Conservation (phyloP, 2,888 invertebrate species). For the Ophion ellenae region DNA sequence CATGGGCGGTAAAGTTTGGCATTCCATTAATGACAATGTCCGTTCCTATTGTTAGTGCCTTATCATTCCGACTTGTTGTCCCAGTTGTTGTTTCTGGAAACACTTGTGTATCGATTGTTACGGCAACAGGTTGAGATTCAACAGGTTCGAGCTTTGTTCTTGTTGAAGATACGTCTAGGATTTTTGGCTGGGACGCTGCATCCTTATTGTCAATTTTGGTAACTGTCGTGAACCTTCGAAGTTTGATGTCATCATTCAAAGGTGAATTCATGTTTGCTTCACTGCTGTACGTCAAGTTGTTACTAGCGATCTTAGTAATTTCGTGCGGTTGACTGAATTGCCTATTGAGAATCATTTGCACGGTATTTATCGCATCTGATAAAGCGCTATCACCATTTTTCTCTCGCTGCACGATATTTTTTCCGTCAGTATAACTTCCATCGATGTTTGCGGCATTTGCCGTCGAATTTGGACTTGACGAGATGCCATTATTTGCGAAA, state of each 20-base stretch:
- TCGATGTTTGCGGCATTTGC: neutral
- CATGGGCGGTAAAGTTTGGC: constrained; percentile 1
- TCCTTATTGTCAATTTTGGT: neutral
- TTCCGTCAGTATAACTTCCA: neutral
- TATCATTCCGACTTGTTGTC: constrained; percentile 13
- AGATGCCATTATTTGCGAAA: constrained; percentile 15
- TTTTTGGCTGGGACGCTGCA: neutral
- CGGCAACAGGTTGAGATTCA: constrained; percentile 74
- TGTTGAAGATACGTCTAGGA: constrained; percentile 20
- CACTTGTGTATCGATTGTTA: neutral
- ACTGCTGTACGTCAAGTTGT: too few relatives aligned
- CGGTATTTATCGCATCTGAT: neutral
- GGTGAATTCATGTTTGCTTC: too few relatives aligned
- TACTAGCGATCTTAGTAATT: too few relatives aligned
- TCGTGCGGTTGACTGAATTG: too few relatives aligned
- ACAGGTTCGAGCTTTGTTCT: constrained; percentile 67
- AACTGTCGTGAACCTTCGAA: neutral
- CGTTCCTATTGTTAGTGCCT: constrained; percentile 8
- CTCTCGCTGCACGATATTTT: neutral
- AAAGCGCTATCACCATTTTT: neutral
- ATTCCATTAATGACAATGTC: neutral
- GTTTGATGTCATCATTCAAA: neutral
- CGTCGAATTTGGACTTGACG: constrained; percentile 8
- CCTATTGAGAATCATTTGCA: neutral
- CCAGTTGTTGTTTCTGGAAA: constrained; percentile 35